Percentiles rank a stretch among this genome's conserved stretches.
Evolutionary conservation across 2,113 vertebrate genomes (phyloP).

Genomic region (Anguilla japonica): DNA sequence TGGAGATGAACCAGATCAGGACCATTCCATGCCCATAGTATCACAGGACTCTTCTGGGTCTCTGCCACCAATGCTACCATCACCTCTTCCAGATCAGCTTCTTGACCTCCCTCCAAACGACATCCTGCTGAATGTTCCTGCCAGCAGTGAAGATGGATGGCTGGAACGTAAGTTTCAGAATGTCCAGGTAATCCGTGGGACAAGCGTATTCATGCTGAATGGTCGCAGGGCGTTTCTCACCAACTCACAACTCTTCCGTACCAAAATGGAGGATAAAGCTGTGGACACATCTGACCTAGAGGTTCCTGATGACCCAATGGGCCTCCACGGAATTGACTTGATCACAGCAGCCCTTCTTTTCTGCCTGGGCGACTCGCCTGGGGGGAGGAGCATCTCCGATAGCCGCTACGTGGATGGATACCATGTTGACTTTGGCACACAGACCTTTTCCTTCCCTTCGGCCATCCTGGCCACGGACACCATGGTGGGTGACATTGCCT

Average conservation of each 20-base stretch:
- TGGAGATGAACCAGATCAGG: constrained; percentile 63
- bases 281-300: constrained; percentile 97
- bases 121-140: constrained; percentile 70
- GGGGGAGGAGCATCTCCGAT: constrained; percentile 94
- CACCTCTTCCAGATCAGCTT: constrained; percentile 62
- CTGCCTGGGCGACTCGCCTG: constrained; percentile 93
- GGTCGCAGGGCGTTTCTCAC: constrained; percentile 78
- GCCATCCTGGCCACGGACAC: constrained; percentile 95
- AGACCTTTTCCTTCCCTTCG: constrained; percentile 96
- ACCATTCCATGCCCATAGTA: constrained; percentile 66
- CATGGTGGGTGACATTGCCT: constrained; percentile 97
- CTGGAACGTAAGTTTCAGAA: constrained; percentile 81
- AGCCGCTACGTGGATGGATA: constrained; percentile 89
- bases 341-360: constrained; percentile 96
- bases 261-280: constrained; percentile 92
- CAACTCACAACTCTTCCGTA: constrained; percentile 79
- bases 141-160: constrained; percentile 73
- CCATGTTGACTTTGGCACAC: constrained; percentile 92
- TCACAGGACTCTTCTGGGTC: constrained; percentile 62
- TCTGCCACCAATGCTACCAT: constrained; percentile 58
- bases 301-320: constrained; percentile 92
- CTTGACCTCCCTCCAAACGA: constrained; percentile 78
- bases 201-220: constrained; percentile 80
- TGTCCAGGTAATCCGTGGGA: constrained; percentile 76
- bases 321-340: constrained; percentile 94